These are phyloP conservation scores for Scomber colias DNA, from an alignment of 2,113 vertebrate species.

Conservation along the genomic window DNA sequence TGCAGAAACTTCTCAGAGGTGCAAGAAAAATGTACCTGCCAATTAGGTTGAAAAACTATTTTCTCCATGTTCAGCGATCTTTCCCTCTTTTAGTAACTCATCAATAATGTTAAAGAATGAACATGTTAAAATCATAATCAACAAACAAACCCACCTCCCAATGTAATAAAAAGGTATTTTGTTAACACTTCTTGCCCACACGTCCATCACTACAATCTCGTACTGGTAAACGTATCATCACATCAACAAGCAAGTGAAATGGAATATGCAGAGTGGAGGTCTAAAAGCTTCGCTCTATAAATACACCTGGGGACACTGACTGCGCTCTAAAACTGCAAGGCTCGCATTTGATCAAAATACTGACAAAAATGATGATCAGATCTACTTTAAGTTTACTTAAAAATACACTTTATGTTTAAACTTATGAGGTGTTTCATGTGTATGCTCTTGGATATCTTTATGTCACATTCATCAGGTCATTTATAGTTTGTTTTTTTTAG, in stretches of 20 bases:
- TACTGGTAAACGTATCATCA: conserved; percentile 4
- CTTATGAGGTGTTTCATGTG: neutral
- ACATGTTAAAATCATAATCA: too few relatives aligned
- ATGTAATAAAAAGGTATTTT: neutral
- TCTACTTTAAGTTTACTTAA: neutral
- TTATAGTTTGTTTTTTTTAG: neutral
- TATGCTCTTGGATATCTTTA: neutral
- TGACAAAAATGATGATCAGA: neutral
- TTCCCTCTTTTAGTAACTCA: too few relatives aligned
- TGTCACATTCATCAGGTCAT: neutral
- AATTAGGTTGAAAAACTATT: too few relatives aligned
- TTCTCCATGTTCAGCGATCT: too few relatives aligned
- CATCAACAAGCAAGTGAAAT: neutral
- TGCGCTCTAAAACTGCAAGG: neutral
- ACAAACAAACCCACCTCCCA: too few relatives aligned
- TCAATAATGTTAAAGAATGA: too few relatives aligned
- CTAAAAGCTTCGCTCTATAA: neutral
- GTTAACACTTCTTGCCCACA: neutral
- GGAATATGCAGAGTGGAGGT: neutral
- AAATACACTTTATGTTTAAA: neutral
- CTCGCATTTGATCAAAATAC: neutral
- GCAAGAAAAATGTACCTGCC: too few relatives aligned
- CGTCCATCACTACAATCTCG: neutral
- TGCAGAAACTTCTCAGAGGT: too few relatives aligned
- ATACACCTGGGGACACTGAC: neutral